Conservation (phyloP, 2,888 invertebrate species). For the Rhabditophanes sp. region DNA sequence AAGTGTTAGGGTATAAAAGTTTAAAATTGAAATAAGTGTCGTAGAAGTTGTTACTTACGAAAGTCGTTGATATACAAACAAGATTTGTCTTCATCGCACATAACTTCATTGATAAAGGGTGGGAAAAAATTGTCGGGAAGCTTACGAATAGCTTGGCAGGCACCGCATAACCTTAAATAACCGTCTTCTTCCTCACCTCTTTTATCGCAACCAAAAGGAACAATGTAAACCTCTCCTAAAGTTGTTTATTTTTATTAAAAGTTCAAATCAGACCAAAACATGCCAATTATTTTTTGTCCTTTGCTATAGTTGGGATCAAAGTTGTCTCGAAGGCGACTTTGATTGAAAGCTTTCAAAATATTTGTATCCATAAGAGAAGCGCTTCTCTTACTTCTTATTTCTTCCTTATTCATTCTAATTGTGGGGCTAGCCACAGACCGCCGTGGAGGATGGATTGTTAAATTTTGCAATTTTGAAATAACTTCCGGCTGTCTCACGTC, state of each 20-base stretch:
- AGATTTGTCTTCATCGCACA: conserved; percentile 43
- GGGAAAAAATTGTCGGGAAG: conserved; percentile 43
- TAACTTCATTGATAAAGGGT: conserved; percentile 45
- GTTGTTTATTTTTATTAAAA: background rate
- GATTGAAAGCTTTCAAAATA: background rate
- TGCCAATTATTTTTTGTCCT: background rate
- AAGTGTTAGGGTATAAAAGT: background rate
- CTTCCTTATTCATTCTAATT: conserved; percentile 17
- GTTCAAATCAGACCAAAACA: background rate
- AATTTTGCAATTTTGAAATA: conserved; percentile 23
- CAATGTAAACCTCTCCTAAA: conserved; percentile 40
- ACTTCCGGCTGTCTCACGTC: conserved; percentile 27
- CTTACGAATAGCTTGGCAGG: conserved; percentile 41
- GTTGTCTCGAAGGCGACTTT: background rate
- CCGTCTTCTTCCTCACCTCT: conserved; percentile 42
- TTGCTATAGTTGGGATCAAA: background rate
- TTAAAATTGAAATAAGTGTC: background rate
- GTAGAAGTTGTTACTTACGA: conserved; percentile 18
- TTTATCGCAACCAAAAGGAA: conserved; percentile 43
- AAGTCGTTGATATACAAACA: conserved; percentile 44
- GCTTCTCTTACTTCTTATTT: conserved; percentile 12
- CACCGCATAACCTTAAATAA: conserved; percentile 41
- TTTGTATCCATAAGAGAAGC: too few species aligned
- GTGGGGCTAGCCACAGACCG: conserved; percentile 32
- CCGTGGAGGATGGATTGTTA: conserved; percentile 33